Base-by-base conservation (phyloP, 2,888 invertebrate species). In the Drosophila imparisetae region DNA sequence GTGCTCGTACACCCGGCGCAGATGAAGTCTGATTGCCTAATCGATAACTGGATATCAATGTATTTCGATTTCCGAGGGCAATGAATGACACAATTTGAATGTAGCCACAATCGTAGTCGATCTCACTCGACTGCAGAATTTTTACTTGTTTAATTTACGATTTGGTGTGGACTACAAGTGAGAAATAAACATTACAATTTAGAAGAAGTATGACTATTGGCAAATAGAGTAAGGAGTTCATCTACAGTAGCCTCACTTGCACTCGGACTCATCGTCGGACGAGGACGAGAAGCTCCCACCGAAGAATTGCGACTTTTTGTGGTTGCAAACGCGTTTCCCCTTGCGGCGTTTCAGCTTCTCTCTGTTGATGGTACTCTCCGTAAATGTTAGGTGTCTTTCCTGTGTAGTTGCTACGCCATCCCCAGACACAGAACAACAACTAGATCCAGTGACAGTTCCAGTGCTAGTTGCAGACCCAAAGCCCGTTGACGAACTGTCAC, bases 261-360 rank as follows among this genome's bases (percentile, higher is more conserved):
- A 29, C 1, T 29, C 30, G 8, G 6, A 75, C 52, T 85, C 89
- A 30, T 90, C 90, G 36, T 7, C 6, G n/a, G n/a, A n/a, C 2
- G 90, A 85, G 30, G 89, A 89, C 2, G 90, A 89, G 30, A 84
- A 89, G 27, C 87, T 89, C 59, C 78, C 78, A 27, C 59, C 84
- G 5, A 80, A 90, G 8, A n/a, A 59, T 1, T 89, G 81, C 15
- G 75, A 86, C 55, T 71, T 89, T 10, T 52, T 66, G 42, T 86
- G 86, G 27, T 89, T 73, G 72, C 84, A 85, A 15, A 89, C 83
- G 65, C 90, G 89, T 21, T 89, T 90, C 13, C 84, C 83, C 13
- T 71, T 90, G 34, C 69, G 78, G 0, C 84, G 71, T 55, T 83
- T 75, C 72, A 89, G 36, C 18, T 59, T 42, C 62, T 90, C 90